Evolutionary conservation across 1,140 invertebrate genomes (phyloP).

Genomic region (Wiebesia pumilae): DNA sequence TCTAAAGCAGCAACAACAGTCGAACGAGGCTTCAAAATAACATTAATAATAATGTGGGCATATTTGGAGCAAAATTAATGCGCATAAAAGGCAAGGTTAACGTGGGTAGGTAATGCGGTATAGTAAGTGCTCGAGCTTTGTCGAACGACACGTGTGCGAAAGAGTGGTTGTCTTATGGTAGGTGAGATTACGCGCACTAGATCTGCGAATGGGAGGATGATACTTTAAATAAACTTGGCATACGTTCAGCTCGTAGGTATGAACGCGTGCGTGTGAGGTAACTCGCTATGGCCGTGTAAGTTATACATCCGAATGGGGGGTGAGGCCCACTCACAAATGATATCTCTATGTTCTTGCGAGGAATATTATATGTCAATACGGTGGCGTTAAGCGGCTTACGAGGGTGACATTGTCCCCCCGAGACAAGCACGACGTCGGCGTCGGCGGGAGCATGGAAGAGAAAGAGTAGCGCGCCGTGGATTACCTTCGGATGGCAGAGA

Average conservation of each 20-base stretch:
- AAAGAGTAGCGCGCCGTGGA: slow-evolving; percentile 11
- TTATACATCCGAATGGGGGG: background rate
- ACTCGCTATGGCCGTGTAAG: background rate
- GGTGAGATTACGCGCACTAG: slow-evolving; percentile 36
- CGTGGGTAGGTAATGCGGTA: background rate
- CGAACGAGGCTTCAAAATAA: background rate
- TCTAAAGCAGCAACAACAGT: too few species aligned
- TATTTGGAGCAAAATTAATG: background rate
- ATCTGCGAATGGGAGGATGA: slow-evolving; percentile 37
- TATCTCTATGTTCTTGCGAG: slow-evolving; percentile 42
- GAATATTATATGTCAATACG: slow-evolving; percentile 55
- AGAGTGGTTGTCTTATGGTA: slow-evolving; percentile 20
- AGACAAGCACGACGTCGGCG: background rate
- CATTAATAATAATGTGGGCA: background rate
- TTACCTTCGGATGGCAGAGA: slow-evolving; percentile 8
- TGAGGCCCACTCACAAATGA: slow-evolving; percentile 27
- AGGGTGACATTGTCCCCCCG: slow-evolving; percentile 41
- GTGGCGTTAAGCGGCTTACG: slow-evolving; percentile 51
- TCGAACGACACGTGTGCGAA: background rate
- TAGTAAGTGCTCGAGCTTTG: background rate
- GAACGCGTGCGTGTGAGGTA: background rate
- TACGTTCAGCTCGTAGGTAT: slow-evolving; percentile 31
- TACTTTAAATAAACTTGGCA: slow-evolving; percentile 55
- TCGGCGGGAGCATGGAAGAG: background rate
- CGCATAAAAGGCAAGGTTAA: background rate